Evolutionary conservation across 2,797 vertebrate genomes (phyloP).

Genomic region (Rhinogobio ventralis): DNA sequence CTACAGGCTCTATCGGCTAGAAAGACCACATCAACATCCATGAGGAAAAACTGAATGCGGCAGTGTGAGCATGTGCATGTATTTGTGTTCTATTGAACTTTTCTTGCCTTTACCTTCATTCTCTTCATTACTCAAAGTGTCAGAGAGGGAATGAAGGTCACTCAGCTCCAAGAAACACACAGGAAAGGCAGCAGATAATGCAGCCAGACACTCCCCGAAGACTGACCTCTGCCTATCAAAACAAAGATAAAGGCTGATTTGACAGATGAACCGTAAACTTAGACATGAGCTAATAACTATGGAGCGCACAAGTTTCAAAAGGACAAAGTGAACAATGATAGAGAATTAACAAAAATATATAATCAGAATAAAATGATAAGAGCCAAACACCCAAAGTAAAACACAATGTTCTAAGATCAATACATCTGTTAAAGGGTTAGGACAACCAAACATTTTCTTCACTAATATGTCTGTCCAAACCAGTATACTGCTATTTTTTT

Average conservation of each 20-base stretch:
- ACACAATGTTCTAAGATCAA: not conserved
- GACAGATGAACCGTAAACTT: not conserved
- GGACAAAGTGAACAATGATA: not conserved
- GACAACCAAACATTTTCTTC: not conserved
- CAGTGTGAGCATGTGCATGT: not conserved
- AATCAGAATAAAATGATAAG: not conserved
- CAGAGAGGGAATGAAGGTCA: slow-evolving; percentile 86
- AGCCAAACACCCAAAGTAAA: not conserved
- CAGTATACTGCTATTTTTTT: not conserved
- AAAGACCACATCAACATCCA: slow-evolving; percentile 80
- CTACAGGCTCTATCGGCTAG: slow-evolving; percentile 82
- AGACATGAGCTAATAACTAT: slow-evolving; percentile 37
- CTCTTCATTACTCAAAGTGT: slow-evolving; percentile 79
- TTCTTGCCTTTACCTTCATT: slow-evolving; percentile 80
- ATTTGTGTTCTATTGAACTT: slow-evolving; percentile 2
- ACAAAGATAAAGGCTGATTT: slow-evolving; percentile 42
- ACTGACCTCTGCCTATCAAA: slow-evolving; percentile 84
- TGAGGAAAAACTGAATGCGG: slow-evolving; percentile 34
- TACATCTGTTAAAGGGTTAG: not conserved
- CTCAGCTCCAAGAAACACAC: slow-evolving; percentile 92
- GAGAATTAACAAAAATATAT: not conserved
- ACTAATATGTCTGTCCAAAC: not conserved
- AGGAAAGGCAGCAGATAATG: slow-evolving; percentile 89
- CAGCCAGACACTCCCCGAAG: slow-evolving; percentile 89
- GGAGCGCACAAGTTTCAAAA: not conserved